Conservation (phyloP, 2,888 invertebrate genomes). For the Mantis religiosa region DNA sequence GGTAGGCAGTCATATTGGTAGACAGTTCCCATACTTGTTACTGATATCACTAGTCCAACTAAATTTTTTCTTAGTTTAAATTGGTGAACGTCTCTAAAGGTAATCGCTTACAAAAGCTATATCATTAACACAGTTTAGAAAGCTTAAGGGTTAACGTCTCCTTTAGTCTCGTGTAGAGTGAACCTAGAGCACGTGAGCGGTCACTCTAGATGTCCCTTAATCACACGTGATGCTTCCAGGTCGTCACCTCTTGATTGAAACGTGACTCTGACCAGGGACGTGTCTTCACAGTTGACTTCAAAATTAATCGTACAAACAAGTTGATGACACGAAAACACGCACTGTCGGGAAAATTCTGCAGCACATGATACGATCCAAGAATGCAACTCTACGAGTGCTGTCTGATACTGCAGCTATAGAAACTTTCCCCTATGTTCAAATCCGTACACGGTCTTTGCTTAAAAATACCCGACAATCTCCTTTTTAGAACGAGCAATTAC, state of each 20-base stretch:
- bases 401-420: too few relatives aligned
- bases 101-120: too few relatives aligned
- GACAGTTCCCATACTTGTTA: too few relatives aligned
- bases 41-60: too few relatives aligned
- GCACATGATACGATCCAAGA: not conserved
- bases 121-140: not conserved
- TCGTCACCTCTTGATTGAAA: not conserved
- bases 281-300: not conserved
- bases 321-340: not conserved
- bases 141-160: not conserved
- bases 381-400: too few relatives aligned
- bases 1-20: too few relatives aligned
- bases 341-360: not conserved
- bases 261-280: not conserved
- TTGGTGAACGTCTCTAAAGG: too few relatives aligned
- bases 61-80: too few relatives aligned
- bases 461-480: too few relatives aligned
- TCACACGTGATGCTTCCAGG: not conserved
- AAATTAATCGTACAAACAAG: not conserved
- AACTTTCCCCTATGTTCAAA: too few relatives aligned
- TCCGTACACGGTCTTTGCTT: too few relatives aligned
- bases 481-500: too few relatives aligned
- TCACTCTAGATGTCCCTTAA: not conserved
- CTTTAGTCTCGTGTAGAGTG: not conserved
- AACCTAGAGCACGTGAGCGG: not conserved